These are phyloP conservation scores for Melanitta fusca DNA, from an alignment of 2,797 vertebrate genomes.

Conservation along the genomic window DNA sequence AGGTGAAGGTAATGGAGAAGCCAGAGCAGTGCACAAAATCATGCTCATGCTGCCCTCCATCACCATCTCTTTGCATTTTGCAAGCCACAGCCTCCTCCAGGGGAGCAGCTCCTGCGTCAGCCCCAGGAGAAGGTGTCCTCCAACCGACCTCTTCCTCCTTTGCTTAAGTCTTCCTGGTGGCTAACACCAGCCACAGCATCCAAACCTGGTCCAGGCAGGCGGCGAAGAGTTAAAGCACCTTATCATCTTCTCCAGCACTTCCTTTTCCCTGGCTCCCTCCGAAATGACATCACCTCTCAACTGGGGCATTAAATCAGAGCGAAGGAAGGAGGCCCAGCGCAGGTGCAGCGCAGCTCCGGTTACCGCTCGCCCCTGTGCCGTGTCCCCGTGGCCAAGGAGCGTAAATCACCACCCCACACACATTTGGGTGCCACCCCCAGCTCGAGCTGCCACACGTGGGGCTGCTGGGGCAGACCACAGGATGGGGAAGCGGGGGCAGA, in stretches of 20 bases:
- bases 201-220: not conserved
- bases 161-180: not conserved
- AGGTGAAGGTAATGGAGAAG: not conserved
- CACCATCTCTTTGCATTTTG: not conserved
- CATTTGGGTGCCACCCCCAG: not conserved
- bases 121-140: not conserved
- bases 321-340: constrained; percentile 86
- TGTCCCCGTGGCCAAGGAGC: not conserved
- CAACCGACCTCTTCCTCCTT: not conserved
- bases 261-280: constrained; percentile 79
- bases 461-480: not conserved
- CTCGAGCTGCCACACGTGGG: not conserved
- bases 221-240: constrained; percentile 42
- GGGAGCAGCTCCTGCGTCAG: not conserved
- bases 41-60: not conserved
- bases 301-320: constrained; percentile 86
- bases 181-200: not conserved
- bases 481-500: not conserved
- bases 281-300: constrained; percentile 92
- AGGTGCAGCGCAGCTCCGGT: constrained; percentile 81
- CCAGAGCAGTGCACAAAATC: not conserved
- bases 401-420: not conserved
- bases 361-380: not conserved
- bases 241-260: constrained; percentile 55
- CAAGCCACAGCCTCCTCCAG: not conserved